Base-by-base conservation (phyloP, 2,888 invertebrate species). In the Carcina quercana region DNA sequence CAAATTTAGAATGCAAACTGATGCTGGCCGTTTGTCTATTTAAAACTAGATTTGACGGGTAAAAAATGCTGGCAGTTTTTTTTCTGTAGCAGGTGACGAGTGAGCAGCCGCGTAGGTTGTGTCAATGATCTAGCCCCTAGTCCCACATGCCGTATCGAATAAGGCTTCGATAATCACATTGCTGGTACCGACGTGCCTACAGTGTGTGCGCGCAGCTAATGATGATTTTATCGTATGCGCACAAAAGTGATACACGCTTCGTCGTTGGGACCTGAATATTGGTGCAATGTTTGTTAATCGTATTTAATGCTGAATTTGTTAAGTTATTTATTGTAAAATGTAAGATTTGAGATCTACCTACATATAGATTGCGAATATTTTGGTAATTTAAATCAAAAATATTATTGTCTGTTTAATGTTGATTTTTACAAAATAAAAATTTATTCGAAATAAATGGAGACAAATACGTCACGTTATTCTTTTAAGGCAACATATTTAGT, bases 121-220 rank as follows among this genome's bases (percentile, higher is more conserved):
- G 83, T 83, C 83, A 83, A 78, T 79, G 83, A 70, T 80, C 83
- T 74, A 76, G 68, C 71, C 63, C 61, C 61, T 74, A 76, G 78
- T n/a, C 82, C 82, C 82, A 83, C 83, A 82, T 80, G 80, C 73
- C 76, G 61, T 59, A 65, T 60, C 74, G 72, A 76, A 79, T 75
- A 80, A 78, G 78, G 76, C 76, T 68, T 67, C 68, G 61, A 68
- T 80, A 78, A 80, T 82, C 72, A 75, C 70, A 71, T 54, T 61
- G 68, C 59, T 48, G 39, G 63, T 70, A 73, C 61, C 59, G 60
- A 43, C 64, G 54, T 47, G 57, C 45, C 39, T 45, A 50, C 47
- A 51, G 44, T 43, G 40, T 41, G 43, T 53, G 50, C 42, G 40
- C 35, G 25, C 26, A 28, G 31, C 43, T 56, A 56, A 52, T 57